Conservation (phyloP, 2,888 invertebrate species). For the Tetramorium bicarinatum region DNA sequence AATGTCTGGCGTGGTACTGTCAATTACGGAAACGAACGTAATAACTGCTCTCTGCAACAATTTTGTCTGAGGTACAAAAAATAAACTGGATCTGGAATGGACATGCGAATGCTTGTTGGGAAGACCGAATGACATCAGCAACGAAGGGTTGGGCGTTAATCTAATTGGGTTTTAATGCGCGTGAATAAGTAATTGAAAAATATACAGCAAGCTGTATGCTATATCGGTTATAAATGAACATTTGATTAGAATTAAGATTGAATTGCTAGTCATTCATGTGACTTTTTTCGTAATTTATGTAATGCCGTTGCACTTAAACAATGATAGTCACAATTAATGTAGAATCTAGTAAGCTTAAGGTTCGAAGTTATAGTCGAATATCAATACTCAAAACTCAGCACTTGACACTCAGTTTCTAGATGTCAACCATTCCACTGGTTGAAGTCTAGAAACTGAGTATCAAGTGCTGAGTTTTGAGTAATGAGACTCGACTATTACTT, state of each 20-base stretch:
- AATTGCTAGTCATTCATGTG: not conserved
- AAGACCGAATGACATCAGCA: not conserved
- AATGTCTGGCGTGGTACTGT: not conserved
- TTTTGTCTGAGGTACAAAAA: not conserved
- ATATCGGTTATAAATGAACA: not conserved
- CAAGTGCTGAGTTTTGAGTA: too few species aligned
- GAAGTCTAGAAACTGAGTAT: too few species aligned
- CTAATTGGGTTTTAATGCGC: too few species aligned
- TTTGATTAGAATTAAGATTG: not conserved
- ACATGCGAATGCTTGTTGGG: not conserved
- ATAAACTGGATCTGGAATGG: not conserved
- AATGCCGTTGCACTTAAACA: not conserved
- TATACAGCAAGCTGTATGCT: not conserved
- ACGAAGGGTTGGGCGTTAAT: too few species aligned
- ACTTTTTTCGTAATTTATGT: not conserved
- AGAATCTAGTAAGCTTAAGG: too few species aligned
- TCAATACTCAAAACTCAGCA: too few species aligned
- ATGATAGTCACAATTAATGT: too few species aligned
- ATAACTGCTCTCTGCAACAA: not conserved
- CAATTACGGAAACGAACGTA: not conserved
- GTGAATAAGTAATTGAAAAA: not conserved
- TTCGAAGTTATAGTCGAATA: too few species aligned
- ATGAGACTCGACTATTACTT: too few species aligned
- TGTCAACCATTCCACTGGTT: too few species aligned
- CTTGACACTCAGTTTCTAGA: too few species aligned